Percentiles rank a stretch among this genome's conserved stretches.
phyloP scores from a whole-genome alignment of 2,113 vertebrate genomes.

The Glaucidium brasilianum region DNA sequence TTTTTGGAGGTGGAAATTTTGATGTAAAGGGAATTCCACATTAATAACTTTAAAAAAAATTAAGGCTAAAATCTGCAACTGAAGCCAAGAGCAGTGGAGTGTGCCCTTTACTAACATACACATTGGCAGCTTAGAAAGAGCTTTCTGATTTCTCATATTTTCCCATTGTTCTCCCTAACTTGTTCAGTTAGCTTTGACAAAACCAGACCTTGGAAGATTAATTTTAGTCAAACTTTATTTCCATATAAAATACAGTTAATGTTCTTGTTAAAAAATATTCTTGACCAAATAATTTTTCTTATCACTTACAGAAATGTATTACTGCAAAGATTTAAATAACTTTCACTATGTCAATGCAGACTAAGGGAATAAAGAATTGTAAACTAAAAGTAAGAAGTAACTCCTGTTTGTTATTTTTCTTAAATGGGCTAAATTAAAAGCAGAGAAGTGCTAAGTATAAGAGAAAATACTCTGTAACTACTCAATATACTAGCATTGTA shows the following conservation, averaged over 20 bases:
- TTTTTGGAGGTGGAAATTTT: background rate
- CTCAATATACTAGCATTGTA: background rate
- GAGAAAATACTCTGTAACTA: background rate
- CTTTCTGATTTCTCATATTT: background rate
- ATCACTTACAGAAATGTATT: background rate
- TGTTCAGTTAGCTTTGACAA: background rate
- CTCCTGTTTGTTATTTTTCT: background rate
- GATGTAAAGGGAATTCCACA: background rate
- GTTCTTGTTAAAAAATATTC: background rate
- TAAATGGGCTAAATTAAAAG: background rate
- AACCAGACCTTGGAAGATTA: background rate
- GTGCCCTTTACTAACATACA: background rate
- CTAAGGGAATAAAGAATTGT: background rate
- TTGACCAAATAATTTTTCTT: slow-evolving; percentile 9
- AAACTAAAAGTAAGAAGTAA: background rate
- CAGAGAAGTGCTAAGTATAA: background rate
- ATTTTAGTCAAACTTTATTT: slow-evolving; percentile 21
- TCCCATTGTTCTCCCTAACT: background rate
- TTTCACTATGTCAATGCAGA: background rate
- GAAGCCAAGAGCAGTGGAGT: background rate
- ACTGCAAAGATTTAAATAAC: background rate
- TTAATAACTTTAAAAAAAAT: background rate
- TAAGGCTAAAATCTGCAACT: background rate
- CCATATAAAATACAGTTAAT: background rate
- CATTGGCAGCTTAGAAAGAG: background rate